Conservation (phyloP, 1,140 invertebrate genomes). For the Camponotus pennsylvanicus region DNA sequence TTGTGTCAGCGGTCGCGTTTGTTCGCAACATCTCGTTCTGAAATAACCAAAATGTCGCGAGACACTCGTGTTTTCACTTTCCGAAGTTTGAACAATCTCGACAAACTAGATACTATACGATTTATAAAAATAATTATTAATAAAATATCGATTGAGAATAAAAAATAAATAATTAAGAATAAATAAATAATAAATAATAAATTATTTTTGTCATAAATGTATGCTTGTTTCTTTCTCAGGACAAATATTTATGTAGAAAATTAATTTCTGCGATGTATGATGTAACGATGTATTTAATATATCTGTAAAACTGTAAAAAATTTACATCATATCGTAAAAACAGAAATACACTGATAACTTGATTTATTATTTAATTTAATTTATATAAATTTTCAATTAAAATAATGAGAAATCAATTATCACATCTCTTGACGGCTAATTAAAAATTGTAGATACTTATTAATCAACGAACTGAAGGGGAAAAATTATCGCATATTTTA, state of each 20-base stretch:
- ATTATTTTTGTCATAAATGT: slow-evolving; percentile 8
- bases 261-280: background rate
- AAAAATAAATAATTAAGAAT: too few relatives aligned
- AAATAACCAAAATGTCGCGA: slow-evolving; percentile 61
- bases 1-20: slow-evolving; percentile 69
- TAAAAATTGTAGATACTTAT: slow-evolving; percentile 8
- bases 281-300: background rate
- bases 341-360: background rate
- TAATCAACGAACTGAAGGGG: background rate
- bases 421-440: background rate
- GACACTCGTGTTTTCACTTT: background rate
- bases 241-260: background rate
- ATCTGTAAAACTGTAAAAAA: background rate
- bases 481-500: background rate
- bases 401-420: background rate
- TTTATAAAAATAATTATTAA: too few relatives aligned
- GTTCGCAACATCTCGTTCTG: slow-evolving; percentile 39
- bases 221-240: background rate
- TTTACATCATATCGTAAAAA: background rate
- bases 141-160: too few relatives aligned
- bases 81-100: background rate
- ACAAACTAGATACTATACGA: background rate
- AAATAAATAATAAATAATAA: background rate
- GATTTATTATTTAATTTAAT: background rate
- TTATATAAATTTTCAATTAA: background rate